Evolutionary conservation across 2,113 vertebrate genomes (phyloP), one percentile per base, ranked within the genome.

Genomic region (Cariama cristata): DNA sequence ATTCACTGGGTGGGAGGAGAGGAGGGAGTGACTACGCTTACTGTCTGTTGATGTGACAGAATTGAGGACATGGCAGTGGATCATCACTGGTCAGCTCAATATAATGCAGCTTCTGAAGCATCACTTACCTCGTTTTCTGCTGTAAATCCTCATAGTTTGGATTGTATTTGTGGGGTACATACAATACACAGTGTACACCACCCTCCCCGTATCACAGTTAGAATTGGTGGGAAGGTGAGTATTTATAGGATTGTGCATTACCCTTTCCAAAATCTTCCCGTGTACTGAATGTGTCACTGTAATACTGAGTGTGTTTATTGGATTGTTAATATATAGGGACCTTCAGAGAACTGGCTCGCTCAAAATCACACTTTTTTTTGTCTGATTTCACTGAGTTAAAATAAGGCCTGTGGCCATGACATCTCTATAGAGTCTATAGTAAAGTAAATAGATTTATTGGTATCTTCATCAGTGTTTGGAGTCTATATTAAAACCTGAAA

Each of bases 1-100:
- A 68, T 85, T 88, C 71, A 75, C 27, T 56, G 49, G 38, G 88
- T 95, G 88, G 90, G 97, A 95, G 93, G 94, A 94, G 77, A 69
- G 0, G 1, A 79, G 81, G 86, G 95, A 93, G 87, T 88, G 91
- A 77, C 74, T 74, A 66, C 1, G 4, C 59, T 91, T 88, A 52
- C 63, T 77, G 67, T 90, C 80, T 92, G 72, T 92, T 67, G 66
- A 42, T 79, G 89, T 91, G 87, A 79, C 58, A 83, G 73, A 76
- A 79, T 20, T 14, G 58, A 90, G 79, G 79, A 73, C 50, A 76
- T 42, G 69, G 66, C 73, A 85, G 50, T 22, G 53, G 81, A 73
- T 87, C 21, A 1, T 44, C 80, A 56, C 52, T 59, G 87, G 45
- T 62, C 87, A 79, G 81, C 62, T 89, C 84, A 80, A 14, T 82